Conservation (phyloP, 2,797 vertebrate species). For the Xiphophorus birchmanni region DNA sequence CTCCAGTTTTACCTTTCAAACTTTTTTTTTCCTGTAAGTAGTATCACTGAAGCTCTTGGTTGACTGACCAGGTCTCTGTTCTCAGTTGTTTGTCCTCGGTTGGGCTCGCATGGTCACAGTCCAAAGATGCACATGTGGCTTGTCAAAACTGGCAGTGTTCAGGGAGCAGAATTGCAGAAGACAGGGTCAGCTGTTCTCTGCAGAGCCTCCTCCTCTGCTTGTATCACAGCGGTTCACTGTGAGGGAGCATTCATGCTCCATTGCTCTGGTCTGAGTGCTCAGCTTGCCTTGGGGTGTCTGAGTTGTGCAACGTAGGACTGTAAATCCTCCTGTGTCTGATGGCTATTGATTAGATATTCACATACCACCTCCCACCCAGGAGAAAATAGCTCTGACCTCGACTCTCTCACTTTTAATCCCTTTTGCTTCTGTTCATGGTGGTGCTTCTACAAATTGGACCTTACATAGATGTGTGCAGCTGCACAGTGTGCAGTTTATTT, state of each 20-base stretch:
- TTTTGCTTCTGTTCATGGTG: slow-evolving; percentile 37
- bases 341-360: slow-evolving; percentile 78
- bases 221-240: slow-evolving; percentile 29
- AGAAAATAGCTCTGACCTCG: slow-evolving; percentile 45
- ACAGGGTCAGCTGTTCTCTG: slow-evolving; percentile 6
- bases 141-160: background rate
- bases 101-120: no score
- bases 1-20: background rate
- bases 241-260: slow-evolving; percentile 45
- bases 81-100: background rate
- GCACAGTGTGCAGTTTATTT: slow-evolving; percentile 39
- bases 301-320: slow-evolving; percentile 59
- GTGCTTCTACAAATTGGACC: slow-evolving; percentile 28
- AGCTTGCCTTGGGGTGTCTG: slow-evolving; percentile 58
- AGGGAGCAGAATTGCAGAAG: slow-evolving; percentile 13
- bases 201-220: slow-evolving; percentile 26
- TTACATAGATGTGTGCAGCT: slow-evolving; percentile 34
- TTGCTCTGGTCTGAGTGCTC: slow-evolving; percentile 63
- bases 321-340: slow-evolving; percentile 72
- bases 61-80: background rate
- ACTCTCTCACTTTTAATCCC: slow-evolving; percentile 52
- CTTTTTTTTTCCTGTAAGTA: background rate
- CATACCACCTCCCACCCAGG: slow-evolving; percentile 55
- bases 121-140: background rate
- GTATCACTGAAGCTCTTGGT: background rate